Base-by-base conservation (phyloP, 2,797 vertebrate genomes). In the Pangasius sanitwongsei region DNA sequence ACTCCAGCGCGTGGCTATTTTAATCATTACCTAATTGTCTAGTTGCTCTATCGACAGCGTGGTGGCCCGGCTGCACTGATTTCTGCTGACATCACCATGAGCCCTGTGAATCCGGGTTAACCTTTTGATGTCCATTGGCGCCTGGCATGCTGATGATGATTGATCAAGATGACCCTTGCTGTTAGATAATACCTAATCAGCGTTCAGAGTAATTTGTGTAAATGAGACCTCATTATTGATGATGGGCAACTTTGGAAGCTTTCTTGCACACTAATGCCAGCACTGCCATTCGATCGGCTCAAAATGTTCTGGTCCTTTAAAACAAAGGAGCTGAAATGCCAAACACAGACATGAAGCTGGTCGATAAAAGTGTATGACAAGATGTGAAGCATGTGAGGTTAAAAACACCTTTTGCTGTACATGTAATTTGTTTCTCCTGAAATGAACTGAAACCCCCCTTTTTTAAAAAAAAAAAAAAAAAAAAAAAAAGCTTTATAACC, bases 1-100 rank as follows among this genome's bases (percentile, higher is more conserved):
- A 97, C 97, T 97, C 94, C 95, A 94, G 95, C 95, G 95, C 95
- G 93, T 95, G 94, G 94, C 94, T 94, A 95, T 97, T 96, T 97
- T 97, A 97, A 98, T 99, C 97, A 98, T 97, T 97, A 97, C 97
- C 97, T 99, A 98, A 98, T 98, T 98, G 98, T 98, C 97, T 97
- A 95, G 94, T 95, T 95, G 96, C 96, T 97, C 97, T 97, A 98
- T 98, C 96, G 98, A 98, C 97, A 97, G 94, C 91, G 92, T 0
- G 90, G 93, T 93, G 95, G 97, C 95, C 95, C 8, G 96, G 94
- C 91, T 92, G 95, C 96, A 96, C 96, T 97, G 96, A 98, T 98
- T 97, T 99, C 97, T 99, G 98, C 98, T 99, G 99, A 99, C 98
- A 98, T 93, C 89, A 94, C 94, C 94, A 95, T 95, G 94, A 94